Conservation (phyloP, 2,113 vertebrate genomes). For the Corynorhinus townsendii region DNA sequence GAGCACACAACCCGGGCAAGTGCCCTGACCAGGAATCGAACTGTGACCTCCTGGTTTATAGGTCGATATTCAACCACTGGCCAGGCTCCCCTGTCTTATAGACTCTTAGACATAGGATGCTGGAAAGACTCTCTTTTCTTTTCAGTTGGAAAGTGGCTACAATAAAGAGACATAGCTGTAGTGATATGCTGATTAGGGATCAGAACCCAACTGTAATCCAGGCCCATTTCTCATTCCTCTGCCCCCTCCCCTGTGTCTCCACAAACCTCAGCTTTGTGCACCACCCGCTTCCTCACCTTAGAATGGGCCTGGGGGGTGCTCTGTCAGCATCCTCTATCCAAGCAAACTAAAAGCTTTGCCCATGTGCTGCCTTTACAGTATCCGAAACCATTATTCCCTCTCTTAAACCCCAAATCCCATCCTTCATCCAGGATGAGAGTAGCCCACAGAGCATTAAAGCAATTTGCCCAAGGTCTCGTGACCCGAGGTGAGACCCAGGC, state of each 20-base stretch:
- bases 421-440: neutral
- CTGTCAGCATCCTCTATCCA: neutral
- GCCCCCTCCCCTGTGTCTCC: fast-evolving
- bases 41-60: no score
- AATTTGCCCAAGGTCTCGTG: neutral
- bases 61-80: no score
- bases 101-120: neutral
- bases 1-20: no score
- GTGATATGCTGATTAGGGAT: neutral
- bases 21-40: no score
- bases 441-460: neutral
- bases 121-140: neutral
- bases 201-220: neutral
- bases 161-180: neutral
- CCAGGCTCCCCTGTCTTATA: neutral
- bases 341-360: neutral
- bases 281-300: neutral
- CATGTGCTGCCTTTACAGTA: neutral
- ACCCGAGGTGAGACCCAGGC: neutral
- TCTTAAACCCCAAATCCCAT: neutral
- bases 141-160: neutral
- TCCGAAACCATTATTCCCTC: neutral
- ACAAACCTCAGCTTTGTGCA: fast-evolving
- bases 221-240: neutral
- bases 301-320: neutral